phyloP scores from a whole-genome alignment of 2,888 invertebrate species.

The Drosophila villosipedis region DNA sequence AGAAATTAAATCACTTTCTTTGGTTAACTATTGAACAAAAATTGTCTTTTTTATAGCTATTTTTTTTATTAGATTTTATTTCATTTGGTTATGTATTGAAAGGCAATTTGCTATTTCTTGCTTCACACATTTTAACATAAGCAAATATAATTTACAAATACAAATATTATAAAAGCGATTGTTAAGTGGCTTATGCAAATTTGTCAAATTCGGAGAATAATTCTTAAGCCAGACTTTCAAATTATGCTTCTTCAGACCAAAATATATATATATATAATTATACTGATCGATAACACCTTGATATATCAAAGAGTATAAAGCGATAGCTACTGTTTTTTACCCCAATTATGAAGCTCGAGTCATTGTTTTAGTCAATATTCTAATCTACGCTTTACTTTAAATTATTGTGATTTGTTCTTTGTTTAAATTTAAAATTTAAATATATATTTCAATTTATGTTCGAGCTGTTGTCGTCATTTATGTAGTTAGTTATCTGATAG shows the following conservation, averaged over 20 bases:
- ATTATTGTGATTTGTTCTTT: not conserved
- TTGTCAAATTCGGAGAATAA: not conserved
- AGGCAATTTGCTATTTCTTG: not conserved
- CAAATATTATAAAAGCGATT: not conserved
- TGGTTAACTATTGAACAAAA: not conserved
- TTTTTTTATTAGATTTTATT: not conserved
- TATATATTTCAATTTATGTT: not conserved
- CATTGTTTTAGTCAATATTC: not conserved
- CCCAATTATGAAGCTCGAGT: not conserved
- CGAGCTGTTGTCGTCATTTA: conserved; percentile 18
- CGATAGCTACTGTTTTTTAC: not conserved
- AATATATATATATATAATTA: not conserved
- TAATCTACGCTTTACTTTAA: not conserved
- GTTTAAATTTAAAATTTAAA: not conserved
- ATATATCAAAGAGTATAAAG: too few relatives aligned
- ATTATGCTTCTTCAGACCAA: not conserved
- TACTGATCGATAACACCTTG: not conserved
- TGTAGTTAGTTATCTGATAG: conserved; percentile 51
- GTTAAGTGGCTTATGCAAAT: not conserved
- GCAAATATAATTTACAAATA: not conserved
- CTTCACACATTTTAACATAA: not conserved
- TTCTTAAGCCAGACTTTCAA: not conserved
- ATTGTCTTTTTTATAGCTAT: not conserved
- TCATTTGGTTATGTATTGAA: not conserved
- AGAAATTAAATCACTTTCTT: not conserved